Evolutionary conservation across 1,140 invertebrate genomes (phyloP).

Genomic region (Drosophila biarmipes): DNA sequence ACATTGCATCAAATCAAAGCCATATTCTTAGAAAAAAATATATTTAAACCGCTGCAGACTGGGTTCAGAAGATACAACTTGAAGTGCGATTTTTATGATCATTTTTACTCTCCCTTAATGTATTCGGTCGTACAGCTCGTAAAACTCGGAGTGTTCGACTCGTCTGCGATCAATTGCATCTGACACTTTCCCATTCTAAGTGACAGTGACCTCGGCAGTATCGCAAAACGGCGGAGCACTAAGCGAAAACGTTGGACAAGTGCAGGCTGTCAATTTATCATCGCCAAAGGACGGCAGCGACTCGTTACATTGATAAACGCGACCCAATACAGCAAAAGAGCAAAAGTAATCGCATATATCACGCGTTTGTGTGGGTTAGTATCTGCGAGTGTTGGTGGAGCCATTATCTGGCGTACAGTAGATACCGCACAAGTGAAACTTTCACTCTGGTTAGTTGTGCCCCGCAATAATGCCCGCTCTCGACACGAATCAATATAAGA

Average conservation of each 20-base stretch:
- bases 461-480: slow-evolving; percentile 2
- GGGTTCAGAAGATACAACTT: too few species aligned
- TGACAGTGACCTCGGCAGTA: slow-evolving; percentile 37
- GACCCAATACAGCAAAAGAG: slow-evolving; percentile 25
- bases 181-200: slow-evolving; percentile 4
- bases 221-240: slow-evolving; percentile 19
- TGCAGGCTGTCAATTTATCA: slow-evolving; percentile 50
- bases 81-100: background rate
- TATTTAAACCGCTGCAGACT: background rate
- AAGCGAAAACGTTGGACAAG: slow-evolving; percentile 36
- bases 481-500: slow-evolving; percentile 8
- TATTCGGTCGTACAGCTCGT: background rate
- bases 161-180: slow-evolving; percentile 18
- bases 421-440: slow-evolving; percentile 26
- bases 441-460: slow-evolving; percentile 3
- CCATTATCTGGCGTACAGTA: slow-evolving; percentile 42
- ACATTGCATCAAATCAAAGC: background rate
- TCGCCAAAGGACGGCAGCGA: slow-evolving; percentile 40
- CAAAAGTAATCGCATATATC: slow-evolving; percentile 11
- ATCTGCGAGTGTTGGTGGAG: slow-evolving; percentile 25
- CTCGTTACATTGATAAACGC: slow-evolving; percentile 46
- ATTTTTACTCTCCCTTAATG: background rate
- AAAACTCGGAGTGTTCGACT: background rate
- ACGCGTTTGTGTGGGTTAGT: slow-evolving; percentile 17
- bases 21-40: background rate